These are phyloP conservation scores for Prionailurus bengalensis DNA, from an alignment of 2,113 vertebrate genomes.

Conservation along the genomic window DNA sequence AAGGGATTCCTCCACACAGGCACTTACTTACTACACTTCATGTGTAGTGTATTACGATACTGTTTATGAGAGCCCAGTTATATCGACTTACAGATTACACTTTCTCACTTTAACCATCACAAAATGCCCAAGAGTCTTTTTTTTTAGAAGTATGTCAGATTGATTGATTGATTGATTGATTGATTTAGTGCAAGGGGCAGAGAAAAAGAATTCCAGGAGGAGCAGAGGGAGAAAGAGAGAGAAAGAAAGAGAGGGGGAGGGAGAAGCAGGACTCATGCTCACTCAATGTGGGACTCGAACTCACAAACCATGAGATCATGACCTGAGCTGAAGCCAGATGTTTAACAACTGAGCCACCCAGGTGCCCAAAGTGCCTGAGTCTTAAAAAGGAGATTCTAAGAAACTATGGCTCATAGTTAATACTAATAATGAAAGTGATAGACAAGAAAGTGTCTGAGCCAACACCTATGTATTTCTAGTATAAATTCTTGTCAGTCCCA, in stretches of 20 bases:
- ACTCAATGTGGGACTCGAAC: too few species aligned
- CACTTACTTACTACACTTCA: not conserved
- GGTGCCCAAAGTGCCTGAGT: too few species aligned
- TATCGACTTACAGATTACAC: not conserved
- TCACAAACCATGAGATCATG: too few species aligned
- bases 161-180: too few species aligned
- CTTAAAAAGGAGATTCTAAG: not conserved
- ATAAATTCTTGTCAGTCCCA: not conserved
- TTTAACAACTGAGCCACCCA: too few species aligned
- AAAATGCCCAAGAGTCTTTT: not conserved
- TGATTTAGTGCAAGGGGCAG: too few species aligned
- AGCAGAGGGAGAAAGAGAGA: too few species aligned
- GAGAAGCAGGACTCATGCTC: too few species aligned
- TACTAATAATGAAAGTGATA: not conserved
- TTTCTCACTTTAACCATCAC: not conserved
- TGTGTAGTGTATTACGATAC: not conserved
- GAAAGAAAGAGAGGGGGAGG: too few species aligned
- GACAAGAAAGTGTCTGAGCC: conserved; percentile 15
- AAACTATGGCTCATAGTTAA: not conserved
- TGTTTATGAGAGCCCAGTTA: conserved; percentile 4
- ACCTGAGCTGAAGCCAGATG: too few species aligned
- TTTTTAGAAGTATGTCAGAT: too few species aligned
- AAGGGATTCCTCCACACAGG: not conserved
- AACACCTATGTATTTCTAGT: not conserved
- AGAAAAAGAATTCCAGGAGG: not conserved